A percentile compares a stretch with the other conserved stretches of the same genome.
Evolutionary conservation across 37 sponge, comb jelly and placozoan species (phyloP).

Genomic region (Amphimedon queenslandica): DNA sequence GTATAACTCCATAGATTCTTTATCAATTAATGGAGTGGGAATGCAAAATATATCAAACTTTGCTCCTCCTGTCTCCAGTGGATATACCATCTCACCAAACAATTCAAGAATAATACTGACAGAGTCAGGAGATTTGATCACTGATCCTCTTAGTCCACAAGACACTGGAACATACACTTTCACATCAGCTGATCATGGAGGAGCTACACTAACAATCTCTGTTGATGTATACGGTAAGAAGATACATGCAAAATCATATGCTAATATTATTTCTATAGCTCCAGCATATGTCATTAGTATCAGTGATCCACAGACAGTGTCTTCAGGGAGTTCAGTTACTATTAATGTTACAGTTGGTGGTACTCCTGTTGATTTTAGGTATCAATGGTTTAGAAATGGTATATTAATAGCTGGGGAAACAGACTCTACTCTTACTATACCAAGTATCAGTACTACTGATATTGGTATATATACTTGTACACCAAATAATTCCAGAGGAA

Average conservation of each 20-base stretch:
- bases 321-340: not conserved
- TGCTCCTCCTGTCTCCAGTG: not conserved
- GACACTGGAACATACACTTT: not conserved
- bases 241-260: not conserved
- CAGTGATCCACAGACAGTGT: not conserved
- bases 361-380: not conserved
- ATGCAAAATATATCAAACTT: too few relatives aligned
- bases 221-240: too few relatives aligned
- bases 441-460: not conserved
- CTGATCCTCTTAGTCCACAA: not conserved
- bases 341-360: not conserved
- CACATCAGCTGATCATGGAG: not conserved
- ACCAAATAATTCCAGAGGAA: not conserved
- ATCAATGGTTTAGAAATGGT: constrained; percentile 3
- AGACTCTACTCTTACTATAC: not conserved
- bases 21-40: too few relatives aligned
- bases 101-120: not conserved
- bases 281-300: not conserved
- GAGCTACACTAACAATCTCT: not conserved
- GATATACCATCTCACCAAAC: not conserved
- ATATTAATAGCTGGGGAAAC: not conserved
- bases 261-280: not conserved
- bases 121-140: not conserved
- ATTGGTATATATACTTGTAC: not conserved
- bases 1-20: too few relatives aligned